Percentiles rank a stretch among this genome's conserved stretches.
phyloP scores from a whole-genome alignment of 2,797 vertebrate species.

The Etheostoma nigrum region DNA sequence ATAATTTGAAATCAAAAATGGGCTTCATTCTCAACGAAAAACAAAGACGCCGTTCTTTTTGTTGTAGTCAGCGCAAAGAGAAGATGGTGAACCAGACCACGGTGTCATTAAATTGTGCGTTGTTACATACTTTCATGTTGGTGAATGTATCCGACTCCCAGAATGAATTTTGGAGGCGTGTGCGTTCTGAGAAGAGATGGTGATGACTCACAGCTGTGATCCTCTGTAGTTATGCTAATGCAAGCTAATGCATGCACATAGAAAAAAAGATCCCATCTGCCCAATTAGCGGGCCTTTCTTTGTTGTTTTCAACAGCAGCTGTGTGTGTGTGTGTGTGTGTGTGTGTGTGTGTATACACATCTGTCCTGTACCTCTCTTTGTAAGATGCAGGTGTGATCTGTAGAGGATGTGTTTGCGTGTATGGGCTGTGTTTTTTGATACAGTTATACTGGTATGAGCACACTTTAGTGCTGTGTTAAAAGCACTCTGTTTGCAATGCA shows the following conservation, averaged over 20 bases:
- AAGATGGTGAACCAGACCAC: neutral
- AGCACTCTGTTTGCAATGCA: neutral
- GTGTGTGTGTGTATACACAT: constrained; percentile 41
- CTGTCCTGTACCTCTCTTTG: constrained; percentile 34
- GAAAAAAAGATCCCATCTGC: constrained; percentile 79
- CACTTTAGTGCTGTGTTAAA: neutral
- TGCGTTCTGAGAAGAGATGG: constrained; percentile 46
- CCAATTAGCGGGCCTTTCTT: constrained; percentile 72
- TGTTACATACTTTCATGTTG: constrained; percentile 45
- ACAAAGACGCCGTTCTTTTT: neutral
- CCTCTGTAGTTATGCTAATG: constrained; percentile 80
- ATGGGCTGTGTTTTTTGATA: constrained; percentile 15
- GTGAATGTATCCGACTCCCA: constrained; percentile 51
- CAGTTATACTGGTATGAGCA: neutral
- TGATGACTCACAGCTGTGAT: constrained; percentile 74
- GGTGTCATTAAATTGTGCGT: neutral
- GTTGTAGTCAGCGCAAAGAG: neutral
- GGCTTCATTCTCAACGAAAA: neutral
- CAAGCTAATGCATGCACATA: constrained; percentile 70
- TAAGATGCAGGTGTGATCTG: constrained; percentile 57
- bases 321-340: constrained; percentile 27
- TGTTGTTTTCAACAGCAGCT: constrained; percentile 69
- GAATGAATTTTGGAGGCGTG: constrained; percentile 37
- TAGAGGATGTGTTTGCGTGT: constrained; percentile 35
- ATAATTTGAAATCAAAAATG: neutral